Evolutionary conservation across 2,888 invertebrate species (phyloP).

Genomic region (Sicus ferrugineus): DNA sequence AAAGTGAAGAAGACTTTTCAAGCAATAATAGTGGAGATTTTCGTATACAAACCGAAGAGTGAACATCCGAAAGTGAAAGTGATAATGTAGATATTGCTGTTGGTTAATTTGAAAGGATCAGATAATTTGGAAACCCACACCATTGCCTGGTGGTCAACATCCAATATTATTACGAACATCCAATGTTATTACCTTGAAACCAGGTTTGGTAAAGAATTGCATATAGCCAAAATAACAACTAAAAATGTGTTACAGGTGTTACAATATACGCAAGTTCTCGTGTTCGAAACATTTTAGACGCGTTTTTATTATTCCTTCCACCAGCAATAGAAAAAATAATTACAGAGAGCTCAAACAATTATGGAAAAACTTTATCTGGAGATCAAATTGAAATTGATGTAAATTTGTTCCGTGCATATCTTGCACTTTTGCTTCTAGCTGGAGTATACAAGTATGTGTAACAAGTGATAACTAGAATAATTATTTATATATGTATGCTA

Average conservation of each 20-base stretch:
- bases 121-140: slow-evolving; percentile 1
- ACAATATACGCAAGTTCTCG: not conserved
- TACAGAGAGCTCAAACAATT: too few relatives aligned
- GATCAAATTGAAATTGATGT: not conserved
- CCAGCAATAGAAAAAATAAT: not conserved
- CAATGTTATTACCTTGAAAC: slow-evolving; percentile 1
- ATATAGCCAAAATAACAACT: too few relatives aligned
- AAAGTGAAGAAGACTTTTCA: slow-evolving; percentile 2
- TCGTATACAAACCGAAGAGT: not conserved
- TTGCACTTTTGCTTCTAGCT: not conserved
- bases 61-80: slow-evolving; percentile 1
- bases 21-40: slow-evolving; percentile 4
- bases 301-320: too few relatives aligned
- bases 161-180: not conserved
- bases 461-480: too few relatives aligned
- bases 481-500: not conserved
- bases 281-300: too few relatives aligned
- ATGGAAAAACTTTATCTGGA: too few relatives aligned
- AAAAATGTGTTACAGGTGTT: slow-evolving; percentile 1
- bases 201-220: too few relatives aligned
- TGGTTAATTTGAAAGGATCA: not conserved
- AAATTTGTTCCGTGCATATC: not conserved
- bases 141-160: not conserved
- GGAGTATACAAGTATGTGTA: slow-evolving; percentile 1
- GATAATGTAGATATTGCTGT: not conserved